Conservation (phyloP, 2,797 vertebrate genomes). For the Hydrophis major region DNA sequence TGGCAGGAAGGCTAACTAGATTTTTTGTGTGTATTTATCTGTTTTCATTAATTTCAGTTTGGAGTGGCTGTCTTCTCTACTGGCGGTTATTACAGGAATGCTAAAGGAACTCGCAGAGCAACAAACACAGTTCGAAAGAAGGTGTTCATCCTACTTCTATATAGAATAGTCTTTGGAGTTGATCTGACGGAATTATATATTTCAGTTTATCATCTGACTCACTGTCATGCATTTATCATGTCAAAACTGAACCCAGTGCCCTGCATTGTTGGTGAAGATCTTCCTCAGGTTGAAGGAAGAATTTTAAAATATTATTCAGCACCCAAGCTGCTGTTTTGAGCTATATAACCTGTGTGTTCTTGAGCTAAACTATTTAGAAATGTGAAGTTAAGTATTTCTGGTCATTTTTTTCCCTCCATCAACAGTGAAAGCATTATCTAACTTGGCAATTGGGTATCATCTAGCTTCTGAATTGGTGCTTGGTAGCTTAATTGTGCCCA, state of each 20-base stretch:
- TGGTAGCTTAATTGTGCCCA: not conserved
- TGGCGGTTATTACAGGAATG: not conserved
- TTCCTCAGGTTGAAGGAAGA: not conserved
- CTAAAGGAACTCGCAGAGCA: not conserved
- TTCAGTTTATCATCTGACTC: not conserved
- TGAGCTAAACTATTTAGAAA: not conserved
- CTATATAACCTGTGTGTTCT: not conserved
- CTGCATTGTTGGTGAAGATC: not conserved
- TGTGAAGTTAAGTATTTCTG: not conserved
- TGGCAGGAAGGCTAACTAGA: not conserved
- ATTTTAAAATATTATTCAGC: not conserved
- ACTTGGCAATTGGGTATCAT: not conserved
- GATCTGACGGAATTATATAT: not conserved
- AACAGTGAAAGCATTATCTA: not conserved
- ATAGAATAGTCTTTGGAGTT: not conserved
- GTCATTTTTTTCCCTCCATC: not conserved
- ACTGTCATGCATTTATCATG: not conserved
- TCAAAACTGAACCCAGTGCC: not conserved
- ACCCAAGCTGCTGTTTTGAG: not conserved
- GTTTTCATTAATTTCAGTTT: not conserved
- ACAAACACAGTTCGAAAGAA: not conserved
- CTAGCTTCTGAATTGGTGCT: not conserved
- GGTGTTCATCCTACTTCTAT: not conserved
- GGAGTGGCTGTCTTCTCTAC: not conserved
- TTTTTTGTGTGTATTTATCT: not conserved